phyloP scores from a whole-genome alignment of 2,113 vertebrate species.

The Thamnaconus septentrionalis region DNA sequence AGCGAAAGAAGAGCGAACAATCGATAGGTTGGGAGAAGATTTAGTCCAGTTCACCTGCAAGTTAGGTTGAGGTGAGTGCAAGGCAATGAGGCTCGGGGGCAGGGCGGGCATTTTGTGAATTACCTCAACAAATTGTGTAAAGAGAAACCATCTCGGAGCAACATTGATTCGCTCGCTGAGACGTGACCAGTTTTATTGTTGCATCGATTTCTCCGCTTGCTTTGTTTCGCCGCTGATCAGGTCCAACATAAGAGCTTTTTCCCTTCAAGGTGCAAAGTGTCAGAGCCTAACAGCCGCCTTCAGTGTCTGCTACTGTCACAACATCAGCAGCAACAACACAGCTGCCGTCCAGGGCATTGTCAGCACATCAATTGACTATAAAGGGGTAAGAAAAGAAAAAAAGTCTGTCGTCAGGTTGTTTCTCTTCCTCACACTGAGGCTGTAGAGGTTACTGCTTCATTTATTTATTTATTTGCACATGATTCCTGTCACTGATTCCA shows the following conservation, averaged over 20 bases:
- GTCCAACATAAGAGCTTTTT: not conserved
- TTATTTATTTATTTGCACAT: no score
- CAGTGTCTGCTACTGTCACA: not conserved
- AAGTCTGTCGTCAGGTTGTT: no score
- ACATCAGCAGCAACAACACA: no score
- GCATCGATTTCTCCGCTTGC: constrained; percentile 46
- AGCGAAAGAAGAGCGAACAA: no score
- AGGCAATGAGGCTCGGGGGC: not conserved
- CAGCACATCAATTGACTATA: no score
- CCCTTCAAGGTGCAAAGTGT: constrained; percentile 3
- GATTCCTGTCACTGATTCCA: no score
- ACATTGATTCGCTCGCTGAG: constrained; percentile 52
- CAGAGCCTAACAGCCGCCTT: constrained; percentile 12
- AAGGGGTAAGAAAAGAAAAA: no score
- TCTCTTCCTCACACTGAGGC: no score
- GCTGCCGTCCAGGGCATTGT: no score
- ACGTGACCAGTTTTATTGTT: constrained; percentile 38
- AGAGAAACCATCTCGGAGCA: constrained; percentile 29
- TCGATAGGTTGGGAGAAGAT: no score
- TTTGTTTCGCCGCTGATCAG: constrained; percentile 30
- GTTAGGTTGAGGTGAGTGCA: not conserved
- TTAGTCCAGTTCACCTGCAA: no score
- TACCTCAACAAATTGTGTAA: constrained; percentile 48
- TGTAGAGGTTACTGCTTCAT: no score
- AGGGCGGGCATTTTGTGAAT: constrained; percentile 30